These are phyloP conservation scores for Ganaspis sp. DNA, from an alignment of 1,140 invertebrate genomes.

Conservation along the genomic window DNA sequence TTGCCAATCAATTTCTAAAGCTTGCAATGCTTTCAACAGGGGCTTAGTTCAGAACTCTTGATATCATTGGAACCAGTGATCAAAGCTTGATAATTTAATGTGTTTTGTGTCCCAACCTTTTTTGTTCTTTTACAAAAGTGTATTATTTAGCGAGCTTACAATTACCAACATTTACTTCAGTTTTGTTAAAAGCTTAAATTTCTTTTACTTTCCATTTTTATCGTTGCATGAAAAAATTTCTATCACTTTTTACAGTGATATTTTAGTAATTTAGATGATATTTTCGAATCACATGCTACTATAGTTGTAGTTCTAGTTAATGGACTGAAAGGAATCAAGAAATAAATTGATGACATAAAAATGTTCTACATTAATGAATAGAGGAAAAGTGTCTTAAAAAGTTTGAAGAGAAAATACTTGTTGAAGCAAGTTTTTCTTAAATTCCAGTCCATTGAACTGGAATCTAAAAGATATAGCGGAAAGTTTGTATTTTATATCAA, in stretches of 20 bases:
- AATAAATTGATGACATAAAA: background rate
- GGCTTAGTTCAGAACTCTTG: background rate
- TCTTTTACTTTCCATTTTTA: too few relatives aligned
- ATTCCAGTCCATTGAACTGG: slow-evolving; percentile 1
- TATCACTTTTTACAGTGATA: too few relatives aligned
- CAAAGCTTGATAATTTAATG: slow-evolving; percentile 4
- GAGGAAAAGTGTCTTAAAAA: background rate
- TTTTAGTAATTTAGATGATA: too few relatives aligned
- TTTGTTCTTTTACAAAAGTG: background rate
- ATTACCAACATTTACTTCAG: too few relatives aligned
- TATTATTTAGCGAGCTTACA: background rate
- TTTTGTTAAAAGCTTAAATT: too few relatives aligned
- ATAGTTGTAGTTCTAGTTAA: too few relatives aligned
- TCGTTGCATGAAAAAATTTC: too few relatives aligned
- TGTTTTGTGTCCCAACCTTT: background rate
- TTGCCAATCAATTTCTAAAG: slow-evolving; percentile 13
- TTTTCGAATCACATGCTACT: too few relatives aligned
- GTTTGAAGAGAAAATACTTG: background rate
- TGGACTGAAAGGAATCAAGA: too few relatives aligned
- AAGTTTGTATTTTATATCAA: background rate
- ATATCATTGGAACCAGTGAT: slow-evolving; percentile 1
- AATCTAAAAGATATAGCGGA: background rate
- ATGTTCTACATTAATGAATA: too few relatives aligned
- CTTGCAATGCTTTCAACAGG: background rate
- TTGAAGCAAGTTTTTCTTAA: background rate